Base-by-base conservation (phyloP, 2,888 invertebrate species). In the Latrodectus elegans region DNA sequence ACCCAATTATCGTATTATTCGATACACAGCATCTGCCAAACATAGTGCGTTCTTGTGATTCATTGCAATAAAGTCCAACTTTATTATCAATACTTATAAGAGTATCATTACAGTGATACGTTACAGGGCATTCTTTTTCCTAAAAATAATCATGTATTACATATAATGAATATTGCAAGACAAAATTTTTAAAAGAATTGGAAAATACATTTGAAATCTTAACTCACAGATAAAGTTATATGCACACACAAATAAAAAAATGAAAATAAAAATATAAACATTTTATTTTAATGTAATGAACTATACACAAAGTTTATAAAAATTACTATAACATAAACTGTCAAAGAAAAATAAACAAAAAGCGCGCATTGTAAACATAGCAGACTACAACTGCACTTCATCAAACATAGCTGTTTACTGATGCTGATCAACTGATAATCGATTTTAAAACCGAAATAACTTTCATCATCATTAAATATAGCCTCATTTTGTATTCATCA, bases 1-100 rank as follows among this genome's bases (percentile, higher is more conserved):
- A 85, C 85, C 85, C 85, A 60, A 85, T 67, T 26, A 85, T 51
- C 49, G 85, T 85, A 8, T 70, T 49, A 38, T 79, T 79, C 3
- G 4, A 38, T 38, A 52, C 75, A 26, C 85, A 85, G 26, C 85
- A 85, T 55, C 85, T 79, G 17, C 72, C 79, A 64, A 17, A n/a
- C 85, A 85, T 75, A 26, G 12, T 12, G 8, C 26, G 26, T n/a
- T 70, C 60, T 52, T 52, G 55, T 22, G 15, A 15, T 14, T 64
- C 12, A 68, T 15, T 49, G 26, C 85, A 85, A 70, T 60, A 80
- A 15, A 52, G 12, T 60, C 74, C 74, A n/a, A 85, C 85, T 55
- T 60, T 26, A 26, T 55, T 80, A 1, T 74, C 55, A 10, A 15
- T 38, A 6, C 15, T 52, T 1, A 22, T 14, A 60, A 60, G 60